Evolutionary conservation across 2,113 vertebrate species (phyloP).

Genomic region (Penelope pileata): DNA sequence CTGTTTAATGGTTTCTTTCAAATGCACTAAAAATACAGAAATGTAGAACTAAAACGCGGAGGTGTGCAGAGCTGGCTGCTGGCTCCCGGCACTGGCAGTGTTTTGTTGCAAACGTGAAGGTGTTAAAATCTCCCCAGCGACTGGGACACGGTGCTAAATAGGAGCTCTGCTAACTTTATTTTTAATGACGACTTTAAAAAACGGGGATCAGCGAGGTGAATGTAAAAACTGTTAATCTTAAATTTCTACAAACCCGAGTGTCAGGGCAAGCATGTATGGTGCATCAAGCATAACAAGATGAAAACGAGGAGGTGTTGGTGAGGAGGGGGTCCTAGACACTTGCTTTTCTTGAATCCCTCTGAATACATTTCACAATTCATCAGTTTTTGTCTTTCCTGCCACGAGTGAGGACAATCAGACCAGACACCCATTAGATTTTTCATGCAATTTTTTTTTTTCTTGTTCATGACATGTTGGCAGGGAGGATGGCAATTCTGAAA

Average conservation of each 20-base stretch:
- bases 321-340: constrained; percentile 89
- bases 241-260: constrained; percentile 85
- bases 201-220: constrained; percentile 76
- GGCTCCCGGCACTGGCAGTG: constrained; percentile 50
- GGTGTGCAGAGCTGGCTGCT: background rate
- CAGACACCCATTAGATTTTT: constrained; percentile 99
- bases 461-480: constrained; percentile 98
- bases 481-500: constrained; percentile 98
- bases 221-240: constrained; percentile 85
- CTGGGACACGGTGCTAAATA: constrained; percentile 70
- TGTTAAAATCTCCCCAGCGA: constrained; percentile 62
- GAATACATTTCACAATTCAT: constrained; percentile 99
- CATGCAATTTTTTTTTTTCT: constrained; percentile 90
- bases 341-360: constrained; percentile 98
- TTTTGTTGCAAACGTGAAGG: constrained; percentile 60
- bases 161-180: constrained; percentile 74
- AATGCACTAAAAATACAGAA: background rate
- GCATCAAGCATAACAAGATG: constrained; percentile 85
- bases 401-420: constrained; percentile 99
- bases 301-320: constrained; percentile 77
- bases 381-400: constrained; percentile 99
- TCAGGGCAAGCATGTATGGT: constrained; percentile 81
- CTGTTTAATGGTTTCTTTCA: constrained; percentile 1
- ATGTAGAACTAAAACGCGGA: background rate
- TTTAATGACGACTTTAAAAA: constrained; percentile 79